These are phyloP conservation scores for Diorhabda carinulata DNA, from an alignment of 1,140 invertebrate species.

Conservation along the genomic window DNA sequence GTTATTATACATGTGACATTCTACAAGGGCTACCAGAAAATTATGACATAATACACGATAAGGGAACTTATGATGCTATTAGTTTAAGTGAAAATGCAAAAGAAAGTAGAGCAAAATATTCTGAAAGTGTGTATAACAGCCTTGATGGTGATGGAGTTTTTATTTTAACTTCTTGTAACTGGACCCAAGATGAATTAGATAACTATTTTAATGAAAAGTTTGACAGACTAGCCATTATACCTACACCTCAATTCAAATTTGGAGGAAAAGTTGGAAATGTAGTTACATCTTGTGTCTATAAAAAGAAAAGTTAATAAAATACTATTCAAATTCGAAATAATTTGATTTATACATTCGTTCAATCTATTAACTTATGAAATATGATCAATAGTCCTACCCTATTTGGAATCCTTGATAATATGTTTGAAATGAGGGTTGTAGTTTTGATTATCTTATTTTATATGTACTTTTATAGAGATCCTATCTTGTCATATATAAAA, in stretches of 20 bases:
- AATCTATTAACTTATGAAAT: no score
- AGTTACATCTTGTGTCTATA: conserved; percentile 73
- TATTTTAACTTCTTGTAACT: conserved; percentile 91
- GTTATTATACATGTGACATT: conserved; percentile 59
- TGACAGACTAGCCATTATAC: conserved; percentile 59
- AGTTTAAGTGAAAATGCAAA: conserved; percentile 68
- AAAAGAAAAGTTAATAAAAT: conserved; percentile 43
- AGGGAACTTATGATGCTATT: conserved; percentile 93
- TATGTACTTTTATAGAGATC: no score
- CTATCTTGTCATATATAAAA: no score
- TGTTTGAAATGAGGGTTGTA: no score
- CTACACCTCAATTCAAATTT: conserved; percentile 77
- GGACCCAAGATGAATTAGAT: conserved; percentile 80
- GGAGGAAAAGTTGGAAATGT: conserved; percentile 77
- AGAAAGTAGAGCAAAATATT: conserved; percentile 63
- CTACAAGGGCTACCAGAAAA: conserved; percentile 45
- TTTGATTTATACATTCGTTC: no score
- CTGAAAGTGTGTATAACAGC: conserved; percentile 60
- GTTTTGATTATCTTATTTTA: no score
- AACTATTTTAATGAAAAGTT: conserved; percentile 68
- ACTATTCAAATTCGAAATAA: no score
- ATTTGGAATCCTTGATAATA: no score
- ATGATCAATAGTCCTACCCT: no score
- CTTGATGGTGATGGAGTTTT: conserved; percentile 61
- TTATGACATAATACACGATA: conserved; percentile 74